Evolutionary conservation across 2,797 vertebrate species (phyloP), one percentile per base, ranked within the genome.

Genomic region (Acanthurus tractus): DNA sequence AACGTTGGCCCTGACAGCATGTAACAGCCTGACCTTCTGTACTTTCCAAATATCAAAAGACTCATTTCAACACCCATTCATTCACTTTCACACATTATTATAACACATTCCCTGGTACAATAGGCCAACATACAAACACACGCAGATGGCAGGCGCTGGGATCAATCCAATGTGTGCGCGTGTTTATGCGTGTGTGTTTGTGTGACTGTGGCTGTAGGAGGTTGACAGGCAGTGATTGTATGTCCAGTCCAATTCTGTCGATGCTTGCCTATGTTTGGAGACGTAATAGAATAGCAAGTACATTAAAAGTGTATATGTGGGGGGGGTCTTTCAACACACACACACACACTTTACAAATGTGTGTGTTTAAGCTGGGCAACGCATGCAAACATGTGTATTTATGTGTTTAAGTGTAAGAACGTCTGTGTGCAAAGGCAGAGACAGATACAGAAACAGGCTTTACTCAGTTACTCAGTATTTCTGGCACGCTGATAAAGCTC

Each of bases 81-180:
- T 92, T 93, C 91, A 84, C 85, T 90, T 94, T 94, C 92, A 89
- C 93, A 94, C 93, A 91, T 94, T 91, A 91, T 92, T 93, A 90
- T 93, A 91, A 93, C 93, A 94, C 93, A 89, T 94, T 94, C 90
- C 72, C 76, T 89, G 90, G 92, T 93, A 94, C 92, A 94, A 94
- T 94, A 94, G 93, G 93, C 92, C 93, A 94, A 92, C 92, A 93
- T 92, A 93, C 92, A 93, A 93, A 93, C 93, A 93, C 93, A 93
- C 92, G 88, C 93, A 94, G 93, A 94, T 94, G 93, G 92, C 87
- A 89, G 87, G 78, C 87, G 83, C 92, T 94, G 92, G 92, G 92
- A 85, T 83, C 75, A 85, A 81, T 94, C 93, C 92, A 94, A 82
- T 83, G 76, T 76, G 79, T 79, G 81, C 78, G 70, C 79, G 70